These are phyloP conservation scores for Crocodylus rhombifer DNA, from an alignment of 2,797 vertebrate genomes.

Conservation along the genomic window DNA sequence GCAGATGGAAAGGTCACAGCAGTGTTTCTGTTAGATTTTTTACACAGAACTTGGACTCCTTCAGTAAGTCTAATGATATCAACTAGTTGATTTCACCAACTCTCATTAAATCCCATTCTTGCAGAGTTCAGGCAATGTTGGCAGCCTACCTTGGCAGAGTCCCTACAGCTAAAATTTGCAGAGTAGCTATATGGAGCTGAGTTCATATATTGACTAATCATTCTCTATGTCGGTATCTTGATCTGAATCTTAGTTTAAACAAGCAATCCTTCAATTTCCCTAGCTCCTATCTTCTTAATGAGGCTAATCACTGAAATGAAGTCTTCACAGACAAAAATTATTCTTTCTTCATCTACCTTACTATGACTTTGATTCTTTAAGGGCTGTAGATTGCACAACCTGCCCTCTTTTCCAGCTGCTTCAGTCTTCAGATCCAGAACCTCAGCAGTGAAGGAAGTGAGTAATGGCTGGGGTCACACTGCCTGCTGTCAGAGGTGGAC, in stretches of 20 bases:
- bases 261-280: background rate
- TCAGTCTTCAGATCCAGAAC: background rate
- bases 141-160: background rate
- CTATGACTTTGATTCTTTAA: background rate
- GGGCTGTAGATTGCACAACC: background rate
- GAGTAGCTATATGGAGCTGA: background rate
- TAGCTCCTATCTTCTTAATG: slow-evolving; percentile 3
- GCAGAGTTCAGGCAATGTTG: background rate
- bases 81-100: background rate
- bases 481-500: no score
- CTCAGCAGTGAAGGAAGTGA: background rate
- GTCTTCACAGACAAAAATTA: slow-evolving; percentile 10
- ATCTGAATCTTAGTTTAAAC: background rate
- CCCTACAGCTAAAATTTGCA: no score
- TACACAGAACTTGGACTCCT: background rate
- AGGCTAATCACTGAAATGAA: background rate
- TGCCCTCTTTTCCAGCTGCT: background rate
- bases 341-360: background rate
- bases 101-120: background rate
- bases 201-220: background rate
- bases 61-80: background rate
- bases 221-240: background rate
- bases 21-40: background rate
- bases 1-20: background rate
- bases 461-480: background rate